These are phyloP conservation scores for Drosophila meridiana DNA, from an alignment of 2,888 invertebrate genomes.

Conservation along the genomic window DNA sequence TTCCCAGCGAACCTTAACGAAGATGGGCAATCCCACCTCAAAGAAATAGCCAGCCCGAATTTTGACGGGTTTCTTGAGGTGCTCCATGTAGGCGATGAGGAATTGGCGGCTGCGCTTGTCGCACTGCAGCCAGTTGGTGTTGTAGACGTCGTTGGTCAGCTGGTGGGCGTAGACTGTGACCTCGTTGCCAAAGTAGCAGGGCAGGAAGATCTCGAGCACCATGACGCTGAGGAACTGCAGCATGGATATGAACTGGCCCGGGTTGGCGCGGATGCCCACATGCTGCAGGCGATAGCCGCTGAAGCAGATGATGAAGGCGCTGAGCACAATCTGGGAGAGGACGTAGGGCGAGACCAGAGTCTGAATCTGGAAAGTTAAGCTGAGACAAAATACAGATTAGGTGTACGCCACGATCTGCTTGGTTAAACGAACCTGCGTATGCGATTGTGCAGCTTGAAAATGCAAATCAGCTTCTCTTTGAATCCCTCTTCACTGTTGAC, in stretches of 20 bases:
- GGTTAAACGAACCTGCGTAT: conserved; percentile 40
- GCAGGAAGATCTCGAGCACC: conserved; percentile 79
- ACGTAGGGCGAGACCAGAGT: conserved; percentile 63
- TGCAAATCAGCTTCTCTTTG: conserved; percentile 23
- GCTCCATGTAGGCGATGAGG: conserved; percentile 76
- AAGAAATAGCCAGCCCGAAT: conserved; percentile 78
- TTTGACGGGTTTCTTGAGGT: conserved; percentile 69
- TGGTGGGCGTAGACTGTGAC: conserved; percentile 69
- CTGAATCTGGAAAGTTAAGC: conserved; percentile 56
- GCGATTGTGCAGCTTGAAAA: conserved; percentile 53
- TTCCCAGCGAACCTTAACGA: conserved; percentile 69
- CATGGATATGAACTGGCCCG: conserved; percentile 65
- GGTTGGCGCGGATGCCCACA: conserved; percentile 52
- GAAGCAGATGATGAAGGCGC: conserved; percentile 79
- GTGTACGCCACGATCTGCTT: neutral
- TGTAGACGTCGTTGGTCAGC: conserved; percentile 71
- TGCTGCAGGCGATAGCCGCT: conserved; percentile 72
- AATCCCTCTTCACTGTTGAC: conserved; percentile 29
- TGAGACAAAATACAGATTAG: conserved; percentile 1
- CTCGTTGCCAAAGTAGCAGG: conserved; percentile 81
- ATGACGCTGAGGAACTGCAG: conserved; percentile 73
- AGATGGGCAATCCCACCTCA: conserved; percentile 76
- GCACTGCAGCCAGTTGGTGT: conserved; percentile 74
- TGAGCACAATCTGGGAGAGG: conserved; percentile 67
- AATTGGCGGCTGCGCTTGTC: conserved; percentile 54